Conservation (phyloP, 2,888 invertebrate species). For the Noctua comes region DNA sequence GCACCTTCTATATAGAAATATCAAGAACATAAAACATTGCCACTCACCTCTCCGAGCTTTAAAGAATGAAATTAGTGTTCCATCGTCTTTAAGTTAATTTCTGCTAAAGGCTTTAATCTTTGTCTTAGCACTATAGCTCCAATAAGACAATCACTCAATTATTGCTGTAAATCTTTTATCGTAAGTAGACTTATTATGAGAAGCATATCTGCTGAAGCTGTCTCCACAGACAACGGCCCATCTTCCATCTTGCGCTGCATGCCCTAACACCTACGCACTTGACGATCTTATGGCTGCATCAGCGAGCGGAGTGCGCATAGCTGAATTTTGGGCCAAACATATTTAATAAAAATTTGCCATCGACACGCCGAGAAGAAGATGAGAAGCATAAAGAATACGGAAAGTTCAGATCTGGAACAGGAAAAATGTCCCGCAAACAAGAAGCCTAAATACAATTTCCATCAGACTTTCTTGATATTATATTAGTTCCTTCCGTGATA, state of each 20-base stretch:
- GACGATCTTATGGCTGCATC: no score
- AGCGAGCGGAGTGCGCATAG: no score
- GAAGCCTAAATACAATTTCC: neutral
- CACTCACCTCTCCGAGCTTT: neutral
- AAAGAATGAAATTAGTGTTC: neutral
- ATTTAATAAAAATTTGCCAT: no score
- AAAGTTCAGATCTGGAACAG: neutral
- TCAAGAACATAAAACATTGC: neutral
- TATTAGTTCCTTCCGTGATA: neutral
- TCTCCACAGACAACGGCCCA: no score
- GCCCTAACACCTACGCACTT: no score
- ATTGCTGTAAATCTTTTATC: neutral
- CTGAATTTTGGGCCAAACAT: no score
- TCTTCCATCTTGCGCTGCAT: no score
- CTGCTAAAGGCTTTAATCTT: neutral
- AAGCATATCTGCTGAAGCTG: neutral
- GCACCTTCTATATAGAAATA: neutral
- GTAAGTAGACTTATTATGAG: neutral
- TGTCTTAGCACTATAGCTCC: neutral
- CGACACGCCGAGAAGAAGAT: neutral
- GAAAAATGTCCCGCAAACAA: neutral
- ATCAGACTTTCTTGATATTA: slow-evolving; percentile 8
- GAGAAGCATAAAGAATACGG: neutral
- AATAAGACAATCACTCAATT: neutral
- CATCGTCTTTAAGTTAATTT: neutral